phyloP scores from a whole-genome alignment of 2,797 vertebrate genomes.

The Alcedo quadribrachys region DNA sequence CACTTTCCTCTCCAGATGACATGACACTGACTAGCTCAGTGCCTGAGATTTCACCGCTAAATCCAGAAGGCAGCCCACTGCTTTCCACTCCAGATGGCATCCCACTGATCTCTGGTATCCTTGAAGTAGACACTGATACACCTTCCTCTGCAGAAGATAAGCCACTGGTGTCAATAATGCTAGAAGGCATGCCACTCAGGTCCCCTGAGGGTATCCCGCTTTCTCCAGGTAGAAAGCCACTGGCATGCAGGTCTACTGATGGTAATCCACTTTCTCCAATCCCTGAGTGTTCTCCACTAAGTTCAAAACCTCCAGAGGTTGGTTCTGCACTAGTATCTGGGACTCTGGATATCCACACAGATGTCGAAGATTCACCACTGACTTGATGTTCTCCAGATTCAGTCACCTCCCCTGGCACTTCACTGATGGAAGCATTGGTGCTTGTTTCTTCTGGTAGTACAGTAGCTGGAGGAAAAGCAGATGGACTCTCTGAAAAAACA shows the following conservation, averaged over 20 bases:
- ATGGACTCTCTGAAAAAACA: conserved; percentile 72
- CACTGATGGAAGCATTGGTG: conserved; percentile 6
- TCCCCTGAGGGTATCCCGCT: conserved; percentile 75
- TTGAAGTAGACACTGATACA: conserved; percentile 30
- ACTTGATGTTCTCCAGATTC: conserved; percentile 35
- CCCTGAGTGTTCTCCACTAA: conserved; percentile 67
- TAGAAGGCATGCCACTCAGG: conserved; percentile 66
- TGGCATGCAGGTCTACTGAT: conserved; percentile 69
- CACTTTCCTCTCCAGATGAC: conserved; percentile 80
- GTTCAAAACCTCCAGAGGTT: conserved; percentile 46
- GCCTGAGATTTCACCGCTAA: conserved; percentile 78
- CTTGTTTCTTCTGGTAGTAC: conserved; percentile 75
- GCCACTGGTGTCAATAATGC: conserved; percentile 60
- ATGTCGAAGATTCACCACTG: conserved; percentile 47
- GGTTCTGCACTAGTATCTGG: conserved; percentile 58
- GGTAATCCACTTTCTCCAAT: conserved; percentile 71
- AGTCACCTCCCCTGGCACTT: conserved; percentile 26
- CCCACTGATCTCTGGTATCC: conserved; percentile 35
- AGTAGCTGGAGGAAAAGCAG: conserved; percentile 73
- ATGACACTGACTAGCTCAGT: conserved; percentile 69
- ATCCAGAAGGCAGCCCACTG: conserved; percentile 75
- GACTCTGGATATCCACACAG: conserved; percentile 47
- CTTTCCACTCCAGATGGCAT: conserved; percentile 72
- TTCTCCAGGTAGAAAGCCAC: conserved; percentile 61
- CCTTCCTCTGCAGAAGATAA: conserved; percentile 77